Percentiles rank a stretch among this genome's conserved stretches.
phyloP scores from a whole-genome alignment of 92 coral and sea anemone species.

The Porites divaricata region DNA sequence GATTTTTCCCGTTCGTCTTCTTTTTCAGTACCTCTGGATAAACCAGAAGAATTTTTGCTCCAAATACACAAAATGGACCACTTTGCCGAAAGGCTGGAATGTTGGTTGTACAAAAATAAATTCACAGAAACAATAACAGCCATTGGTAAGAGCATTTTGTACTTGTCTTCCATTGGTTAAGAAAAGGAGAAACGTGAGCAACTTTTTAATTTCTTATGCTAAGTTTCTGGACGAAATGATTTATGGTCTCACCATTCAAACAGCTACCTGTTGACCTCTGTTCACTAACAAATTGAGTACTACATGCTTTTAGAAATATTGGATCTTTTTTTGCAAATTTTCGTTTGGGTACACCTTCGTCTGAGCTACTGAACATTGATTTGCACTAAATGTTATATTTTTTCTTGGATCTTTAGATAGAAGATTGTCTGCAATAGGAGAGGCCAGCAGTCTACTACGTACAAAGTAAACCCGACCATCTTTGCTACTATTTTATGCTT shows the following conservation, averaged over 20 bases:
- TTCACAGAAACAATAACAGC: conserved; percentile 78
- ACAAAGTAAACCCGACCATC: conserved; percentile 72
- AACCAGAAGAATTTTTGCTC: conserved; percentile 94
- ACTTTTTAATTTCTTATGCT: no score
- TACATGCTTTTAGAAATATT: no score
- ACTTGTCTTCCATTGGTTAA: not conserved
- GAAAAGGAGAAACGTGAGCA: not conserved
- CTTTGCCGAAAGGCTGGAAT: conserved; percentile 94
- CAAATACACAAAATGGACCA: conserved; percentile 95
- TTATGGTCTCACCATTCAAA: no score
- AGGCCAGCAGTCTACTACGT: conserved; percentile 76
- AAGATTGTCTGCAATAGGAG: conserved; percentile 84
- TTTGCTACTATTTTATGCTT: no score
- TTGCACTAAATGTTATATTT: not conserved
- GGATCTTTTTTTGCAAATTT: no score
- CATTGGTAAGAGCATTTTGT: conserved; percentile 60
- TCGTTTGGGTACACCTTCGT: no score
- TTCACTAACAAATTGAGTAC: no score
- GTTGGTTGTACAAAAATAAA: conserved; percentile 92
- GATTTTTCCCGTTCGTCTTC: not conserved
- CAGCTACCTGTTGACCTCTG: no score
- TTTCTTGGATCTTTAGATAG: conserved; percentile 65
- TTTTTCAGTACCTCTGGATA: conserved; percentile 81
- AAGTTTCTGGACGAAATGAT: no score
- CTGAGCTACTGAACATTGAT: no score